Percentiles rank a stretch among this genome's conserved stretches.
These are phyloP conservation scores for Lophotriccus pileatus DNA, from an alignment of 2,797 vertebrate species.

Conservation along the genomic window DNA sequence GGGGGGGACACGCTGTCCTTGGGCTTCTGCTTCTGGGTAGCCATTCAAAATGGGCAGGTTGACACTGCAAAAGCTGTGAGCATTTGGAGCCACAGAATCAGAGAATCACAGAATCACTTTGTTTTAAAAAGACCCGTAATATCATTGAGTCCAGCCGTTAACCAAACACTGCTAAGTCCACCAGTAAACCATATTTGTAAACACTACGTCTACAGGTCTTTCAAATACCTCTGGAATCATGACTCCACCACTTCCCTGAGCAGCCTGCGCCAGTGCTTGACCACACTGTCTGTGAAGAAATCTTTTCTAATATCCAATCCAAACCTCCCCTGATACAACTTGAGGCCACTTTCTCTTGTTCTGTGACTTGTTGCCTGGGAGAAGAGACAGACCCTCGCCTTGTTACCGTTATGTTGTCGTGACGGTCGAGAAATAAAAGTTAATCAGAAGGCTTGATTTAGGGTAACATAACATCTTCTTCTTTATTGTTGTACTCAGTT, in stretches of 20 bases:
- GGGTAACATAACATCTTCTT: too few species aligned
- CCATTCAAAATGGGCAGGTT: background rate
- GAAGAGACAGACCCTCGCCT: background rate
- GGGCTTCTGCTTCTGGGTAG: background rate
- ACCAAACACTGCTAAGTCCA: background rate
- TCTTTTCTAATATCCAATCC: background rate
- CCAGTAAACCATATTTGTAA: background rate
- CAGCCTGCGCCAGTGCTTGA: background rate
- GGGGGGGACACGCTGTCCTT: rapidly evolving
- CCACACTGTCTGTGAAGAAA: rapidly evolving
- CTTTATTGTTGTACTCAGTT: too few species aligned
- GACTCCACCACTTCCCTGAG: background rate
- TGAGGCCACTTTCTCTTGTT: background rate
- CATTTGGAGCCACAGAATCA: background rate
- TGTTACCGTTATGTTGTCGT: too few species aligned
- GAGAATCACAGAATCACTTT: background rate
- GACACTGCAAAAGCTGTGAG: rapidly evolving
- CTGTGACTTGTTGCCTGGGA: background rate
- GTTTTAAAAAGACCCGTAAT: background rate
- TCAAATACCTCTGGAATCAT: background rate
- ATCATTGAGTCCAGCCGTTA: background rate
- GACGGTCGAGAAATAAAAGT: too few species aligned
- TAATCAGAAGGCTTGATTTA: too few species aligned
- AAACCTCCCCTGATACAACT: background rate
- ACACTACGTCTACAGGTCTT: rapidly evolving